Evolutionary conservation across 2,797 vertebrate genomes (phyloP).

Genomic region (Pantherophis alleghaniensis): DNA sequence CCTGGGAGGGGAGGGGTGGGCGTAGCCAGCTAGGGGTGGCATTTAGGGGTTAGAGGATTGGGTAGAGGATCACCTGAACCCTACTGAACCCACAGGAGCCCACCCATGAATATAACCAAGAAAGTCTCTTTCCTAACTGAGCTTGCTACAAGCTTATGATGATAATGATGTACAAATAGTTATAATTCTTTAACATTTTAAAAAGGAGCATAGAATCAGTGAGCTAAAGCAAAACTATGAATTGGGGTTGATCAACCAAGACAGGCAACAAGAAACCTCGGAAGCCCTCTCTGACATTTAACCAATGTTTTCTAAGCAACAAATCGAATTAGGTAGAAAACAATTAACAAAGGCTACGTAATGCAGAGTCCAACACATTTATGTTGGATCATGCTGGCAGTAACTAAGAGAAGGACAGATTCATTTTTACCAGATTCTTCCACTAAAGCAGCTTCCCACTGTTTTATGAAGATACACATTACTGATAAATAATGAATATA

Average conservation of each 20-base stretch:
- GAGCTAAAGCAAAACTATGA: neutral
- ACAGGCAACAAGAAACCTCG: neutral
- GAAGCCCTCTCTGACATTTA: neutral
- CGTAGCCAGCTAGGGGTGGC: too few relatives aligned
- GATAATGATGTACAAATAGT: neutral
- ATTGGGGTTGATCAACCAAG: neutral
- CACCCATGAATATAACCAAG: neutral
- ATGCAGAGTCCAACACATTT: neutral
- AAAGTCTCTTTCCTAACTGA: neutral
- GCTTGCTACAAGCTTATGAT: neutral
- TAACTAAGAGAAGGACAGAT: neutral
- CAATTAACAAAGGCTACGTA: neutral
- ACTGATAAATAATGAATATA: neutral
- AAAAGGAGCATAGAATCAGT: neutral
- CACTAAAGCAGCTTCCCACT: neutral
- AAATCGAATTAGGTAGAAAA: neutral
- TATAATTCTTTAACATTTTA: neutral
- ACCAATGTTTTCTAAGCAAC: neutral
- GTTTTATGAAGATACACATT: slow-evolving; percentile 19
- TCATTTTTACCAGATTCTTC: neutral
- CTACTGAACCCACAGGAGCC: too few relatives aligned
- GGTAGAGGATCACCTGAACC: too few relatives aligned
- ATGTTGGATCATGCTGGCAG: neutral
- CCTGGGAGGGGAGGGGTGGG: too few relatives aligned
- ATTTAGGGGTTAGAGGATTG: too few relatives aligned